phyloP scores from a whole-genome alignment of 2,888 invertebrate genomes.

The Seira musarum region DNA sequence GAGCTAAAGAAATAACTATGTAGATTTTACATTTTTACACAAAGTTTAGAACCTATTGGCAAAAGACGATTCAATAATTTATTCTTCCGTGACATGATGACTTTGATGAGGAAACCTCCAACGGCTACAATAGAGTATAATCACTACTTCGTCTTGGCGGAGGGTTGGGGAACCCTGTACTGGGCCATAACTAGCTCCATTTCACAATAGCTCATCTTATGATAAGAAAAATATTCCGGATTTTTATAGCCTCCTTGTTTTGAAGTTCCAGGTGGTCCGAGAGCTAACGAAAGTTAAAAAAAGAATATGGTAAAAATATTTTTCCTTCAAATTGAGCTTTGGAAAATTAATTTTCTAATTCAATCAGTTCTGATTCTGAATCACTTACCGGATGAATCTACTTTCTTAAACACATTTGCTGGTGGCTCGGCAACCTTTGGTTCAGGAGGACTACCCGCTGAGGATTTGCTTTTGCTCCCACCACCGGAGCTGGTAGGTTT shows the following conservation, averaged over 20 bases:
- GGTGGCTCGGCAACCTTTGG: constrained; percentile 65
- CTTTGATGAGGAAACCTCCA: too few species aligned
- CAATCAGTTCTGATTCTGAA: too few species aligned
- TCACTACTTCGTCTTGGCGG: constrained; percentile 72
- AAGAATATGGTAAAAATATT: too few species aligned
- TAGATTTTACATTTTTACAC: too few species aligned
- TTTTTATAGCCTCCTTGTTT: constrained; percentile 85
- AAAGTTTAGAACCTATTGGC: too few species aligned
- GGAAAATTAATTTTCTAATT: too few species aligned
- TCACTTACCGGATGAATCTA: constrained; percentile 51
- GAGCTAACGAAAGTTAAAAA: constrained; percentile 72
- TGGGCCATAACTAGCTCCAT: constrained; percentile 89
- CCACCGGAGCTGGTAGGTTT: not conserved
- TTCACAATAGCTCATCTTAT: constrained; percentile 84
- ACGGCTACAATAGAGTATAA: too few species aligned
- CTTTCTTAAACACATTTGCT: constrained; percentile 60
- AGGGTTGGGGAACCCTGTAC: constrained; percentile 85
- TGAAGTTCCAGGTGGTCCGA: constrained; percentile 81
- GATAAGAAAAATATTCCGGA: constrained; percentile 89
- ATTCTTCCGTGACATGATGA: too few species aligned
- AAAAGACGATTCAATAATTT: too few species aligned
- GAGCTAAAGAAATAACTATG: too few species aligned
- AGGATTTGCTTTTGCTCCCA: not conserved
- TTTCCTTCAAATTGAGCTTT: too few species aligned
- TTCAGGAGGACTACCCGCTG: not conserved